Base-by-base conservation (phyloP, 1,140 invertebrate genomes). In the Pygmarrhopalites habei region DNA sequence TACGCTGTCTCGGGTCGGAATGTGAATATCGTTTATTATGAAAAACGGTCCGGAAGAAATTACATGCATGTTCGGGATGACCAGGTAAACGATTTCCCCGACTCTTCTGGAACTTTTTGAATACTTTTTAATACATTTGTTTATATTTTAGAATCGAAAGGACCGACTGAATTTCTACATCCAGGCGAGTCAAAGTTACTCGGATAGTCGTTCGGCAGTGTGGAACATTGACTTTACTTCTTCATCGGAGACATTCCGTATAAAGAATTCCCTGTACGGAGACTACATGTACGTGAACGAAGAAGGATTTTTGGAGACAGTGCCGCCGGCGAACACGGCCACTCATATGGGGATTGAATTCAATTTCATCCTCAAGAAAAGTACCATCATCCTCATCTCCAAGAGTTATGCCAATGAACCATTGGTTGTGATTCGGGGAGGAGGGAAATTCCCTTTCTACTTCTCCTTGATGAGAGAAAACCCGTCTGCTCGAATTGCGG, bases 61-160 rank as follows among this genome's bases (percentile, higher is more conserved):
- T 56, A 56, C 30, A 2, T 56, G 32, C 53, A 56, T 23, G 53
- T 56, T 5, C 53, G 53, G n/a, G 53, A 56, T 56, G 53, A 56
- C 19, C 53, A 56, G n/a, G n/a, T n/a, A n/a, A n/a, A n/a, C n/a
- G n/a, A n/a, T n/a, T n/a, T n/a, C n/a, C n/a, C n/a, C n/a, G n/a
- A n/a, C n/a, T n/a, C n/a, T n/a, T n/a, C n/a, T n/a, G n/a, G n/a
- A n/a, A n/a, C n/a, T n/a, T n/a, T n/a, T n/a, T n/a, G n/a, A n/a
- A n/a, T n/a, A n/a, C n/a, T n/a, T n/a, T n/a, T n/a, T n/a, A n/a
- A n/a, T n/a, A n/a, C n/a, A n/a, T n/a, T n/a, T n/a, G n/a, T n/a
- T n/a, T n/a, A n/a, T n/a, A n/a, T n/a, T n/a, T n/a, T n/a, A n/a
- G n/a, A 39, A 41, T 56, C 26, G 53, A 23, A 26, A 30, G 19